Conservation (phyloP, 2,113 vertebrate genomes). For the Synchiropus splendidus region DNA sequence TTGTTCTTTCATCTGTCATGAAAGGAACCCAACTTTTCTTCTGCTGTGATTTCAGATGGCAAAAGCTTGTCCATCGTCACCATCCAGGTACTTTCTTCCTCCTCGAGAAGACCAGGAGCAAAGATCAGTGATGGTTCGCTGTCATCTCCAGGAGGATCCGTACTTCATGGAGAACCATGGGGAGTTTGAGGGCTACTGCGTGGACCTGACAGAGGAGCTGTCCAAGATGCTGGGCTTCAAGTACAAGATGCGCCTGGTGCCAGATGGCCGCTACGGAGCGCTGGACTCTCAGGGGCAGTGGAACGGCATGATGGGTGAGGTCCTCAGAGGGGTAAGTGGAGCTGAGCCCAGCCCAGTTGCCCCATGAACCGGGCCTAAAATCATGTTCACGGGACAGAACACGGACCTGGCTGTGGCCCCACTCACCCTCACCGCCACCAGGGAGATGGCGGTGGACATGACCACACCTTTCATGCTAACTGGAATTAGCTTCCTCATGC, state of each 20-base stretch:
- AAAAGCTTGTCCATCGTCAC: constrained; percentile 70
- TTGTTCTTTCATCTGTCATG: background rate
- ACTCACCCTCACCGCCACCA: constrained; percentile 65
- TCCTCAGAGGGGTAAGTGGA: constrained; percentile 68
- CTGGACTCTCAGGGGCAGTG: constrained; percentile 63
- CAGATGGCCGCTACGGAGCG: constrained; percentile 67
- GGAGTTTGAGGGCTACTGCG: constrained; percentile 76
- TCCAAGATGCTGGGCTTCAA: constrained; percentile 67
- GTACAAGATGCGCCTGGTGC: constrained; percentile 70
- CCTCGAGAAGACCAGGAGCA: no score
- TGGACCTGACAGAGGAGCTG: constrained; percentile 70
- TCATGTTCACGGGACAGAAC: constrained; percentile 55
- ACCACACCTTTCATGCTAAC: constrained; percentile 80
- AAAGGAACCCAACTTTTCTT: constrained; percentile 8
- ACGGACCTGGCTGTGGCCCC: constrained; percentile 79
- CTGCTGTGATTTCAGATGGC: constrained; percentile 30
- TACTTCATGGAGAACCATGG: constrained; percentile 62
- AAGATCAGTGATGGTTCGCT: no score
- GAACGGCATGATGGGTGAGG: constrained; percentile 78
- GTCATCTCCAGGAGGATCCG: constrained; percentile 66
- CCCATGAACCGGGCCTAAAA: background rate
- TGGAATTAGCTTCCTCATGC: constrained; percentile 75
- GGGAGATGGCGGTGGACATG: constrained; percentile 75
- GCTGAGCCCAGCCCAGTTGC: background rate
- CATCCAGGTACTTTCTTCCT: constrained; percentile 54